These are phyloP conservation scores for Phlogophora meticulosa DNA, from an alignment of 2,888 invertebrate species.

Conservation along the genomic window DNA sequence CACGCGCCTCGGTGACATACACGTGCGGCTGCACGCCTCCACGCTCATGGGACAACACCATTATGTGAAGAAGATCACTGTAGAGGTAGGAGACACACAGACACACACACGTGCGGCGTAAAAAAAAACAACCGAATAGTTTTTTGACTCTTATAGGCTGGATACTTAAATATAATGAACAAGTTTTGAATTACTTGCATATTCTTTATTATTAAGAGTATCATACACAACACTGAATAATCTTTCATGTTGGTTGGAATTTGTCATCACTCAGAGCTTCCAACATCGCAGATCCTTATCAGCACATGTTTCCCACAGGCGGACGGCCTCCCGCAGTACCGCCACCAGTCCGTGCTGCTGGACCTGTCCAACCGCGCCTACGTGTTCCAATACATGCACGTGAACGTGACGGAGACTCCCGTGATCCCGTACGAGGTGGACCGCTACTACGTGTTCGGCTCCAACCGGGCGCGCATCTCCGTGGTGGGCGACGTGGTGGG, in stretches of 20 bases:
- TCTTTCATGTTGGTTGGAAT: no score
- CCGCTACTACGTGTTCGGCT: constrained; percentile 97
- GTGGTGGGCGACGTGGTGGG: constrained; percentile 98
- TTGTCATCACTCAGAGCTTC: no score
- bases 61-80: constrained; percentile 90
- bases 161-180: no score
- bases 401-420: constrained; percentile 98
- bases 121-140: no score
- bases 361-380: constrained; percentile 98
- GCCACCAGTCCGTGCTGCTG: constrained; percentile 97
- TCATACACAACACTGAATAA: no score
- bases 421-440: constrained; percentile 96
- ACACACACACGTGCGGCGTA: no score
- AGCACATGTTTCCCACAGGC: constrained; percentile 85
- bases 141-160: no score
- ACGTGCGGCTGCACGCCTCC: constrained; percentile 92
- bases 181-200: no score
- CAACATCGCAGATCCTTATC: not conserved
- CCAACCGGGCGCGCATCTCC: constrained; percentile 96
- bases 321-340: constrained; percentile 97
- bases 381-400: constrained; percentile 98
- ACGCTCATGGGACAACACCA: constrained; percentile 94
- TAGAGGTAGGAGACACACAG: constrained; percentile 64
- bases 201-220: no score
- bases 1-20: constrained; percentile 91